Evolutionary conservation across 2,113 vertebrate species (phyloP).

Genomic region (Atlantisia rogersi): DNA sequence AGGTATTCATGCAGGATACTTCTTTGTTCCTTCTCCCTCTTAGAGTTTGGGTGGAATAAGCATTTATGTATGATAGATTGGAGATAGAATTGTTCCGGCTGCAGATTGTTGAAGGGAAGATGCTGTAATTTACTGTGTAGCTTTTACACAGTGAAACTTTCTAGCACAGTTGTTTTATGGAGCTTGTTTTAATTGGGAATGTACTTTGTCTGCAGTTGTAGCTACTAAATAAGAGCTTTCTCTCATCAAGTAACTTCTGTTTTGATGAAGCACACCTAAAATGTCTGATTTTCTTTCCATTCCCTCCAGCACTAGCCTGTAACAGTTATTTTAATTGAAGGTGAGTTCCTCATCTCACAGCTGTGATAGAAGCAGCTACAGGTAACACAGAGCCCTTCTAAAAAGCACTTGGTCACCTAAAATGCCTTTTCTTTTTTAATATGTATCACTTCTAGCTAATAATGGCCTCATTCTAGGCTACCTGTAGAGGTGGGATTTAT

Average conservation of each 20-base stretch:
- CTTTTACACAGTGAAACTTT: background rate
- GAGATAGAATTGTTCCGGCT: background rate
- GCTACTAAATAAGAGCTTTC: background rate
- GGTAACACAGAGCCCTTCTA: background rate
- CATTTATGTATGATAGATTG: background rate
- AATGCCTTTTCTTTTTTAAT: background rate
- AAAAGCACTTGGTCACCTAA: background rate
- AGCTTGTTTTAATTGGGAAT: background rate
- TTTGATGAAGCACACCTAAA: background rate
- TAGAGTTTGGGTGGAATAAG: background rate
- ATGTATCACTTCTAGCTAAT: background rate
- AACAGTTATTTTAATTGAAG: background rate
- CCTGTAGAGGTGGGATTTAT: background rate
- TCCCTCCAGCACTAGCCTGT: background rate
- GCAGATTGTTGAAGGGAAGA: background rate
- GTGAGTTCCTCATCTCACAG: background rate
- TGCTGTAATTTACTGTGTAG: background rate
- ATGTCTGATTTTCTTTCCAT: background rate
- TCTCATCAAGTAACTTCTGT: background rate
- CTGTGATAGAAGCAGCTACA: background rate
- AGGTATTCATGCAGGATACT: background rate
- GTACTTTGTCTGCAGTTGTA: background rate
- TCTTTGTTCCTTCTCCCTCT: background rate
- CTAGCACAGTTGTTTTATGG: fast-evolving
- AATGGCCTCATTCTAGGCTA: background rate